A percentile compares a stretch with the other conserved stretches of the same genome.
Evolutionary conservation across 2,113 vertebrate genomes (phyloP).

Genomic region (human): GRCh38 chr11:104685001-104685500

Average conservation of each 20-base stretch:
- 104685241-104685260: neutral
- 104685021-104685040: neutral
- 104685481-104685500: neutral
- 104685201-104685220: neutral
- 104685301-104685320: neutral
- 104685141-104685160: neutral
- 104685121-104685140: neutral
- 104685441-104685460: neutral
- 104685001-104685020: neutral
- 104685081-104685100: neutral
- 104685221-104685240: neutral
- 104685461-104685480: neutral
- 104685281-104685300: neutral
- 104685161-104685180: neutral
- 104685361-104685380: neutral
- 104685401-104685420: neutral
- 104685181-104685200: neutral
- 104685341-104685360: neutral
- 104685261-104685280: neutral
- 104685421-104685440: neutral
- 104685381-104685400: neutral
- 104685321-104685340: neutral
- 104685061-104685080: neutral
- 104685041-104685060: neutral
- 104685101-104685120: neutral